These are phyloP conservation scores for Amiota communis DNA, from an alignment of 2,888 invertebrate species.

Conservation along the genomic window DNA sequence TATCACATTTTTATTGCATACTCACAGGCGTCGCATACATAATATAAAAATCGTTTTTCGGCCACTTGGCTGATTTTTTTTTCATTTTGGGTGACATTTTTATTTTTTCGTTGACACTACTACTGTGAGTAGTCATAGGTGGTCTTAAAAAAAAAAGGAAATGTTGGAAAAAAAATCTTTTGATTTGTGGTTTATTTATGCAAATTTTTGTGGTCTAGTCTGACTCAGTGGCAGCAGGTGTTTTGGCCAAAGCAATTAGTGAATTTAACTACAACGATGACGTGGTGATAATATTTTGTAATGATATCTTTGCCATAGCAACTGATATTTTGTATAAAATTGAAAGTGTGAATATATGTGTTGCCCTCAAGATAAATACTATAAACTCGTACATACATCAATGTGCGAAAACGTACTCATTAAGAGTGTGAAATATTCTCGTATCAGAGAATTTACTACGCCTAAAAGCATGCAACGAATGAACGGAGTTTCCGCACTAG, in stretches of 20 bases:
- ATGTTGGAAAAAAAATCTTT: constrained; percentile 21
- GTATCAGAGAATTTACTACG: neutral
- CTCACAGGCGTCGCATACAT: constrained; percentile 4
- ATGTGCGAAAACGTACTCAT: neutral
- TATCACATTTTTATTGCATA: neutral
- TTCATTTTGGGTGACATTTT: constrained; percentile 1
- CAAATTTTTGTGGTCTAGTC: constrained; percentile 63
- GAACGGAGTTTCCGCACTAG: constrained; percentile 3
- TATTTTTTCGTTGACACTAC: constrained; percentile 1
- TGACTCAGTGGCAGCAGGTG: constrained; percentile 57
- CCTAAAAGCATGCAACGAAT: constrained; percentile 10
- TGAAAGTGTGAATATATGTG: neutral
- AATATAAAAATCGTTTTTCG: neutral
- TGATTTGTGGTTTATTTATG: constrained; percentile 70
- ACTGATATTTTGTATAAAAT: neutral
- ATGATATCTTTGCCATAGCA: no score
- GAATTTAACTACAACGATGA: constrained; percentile 20
- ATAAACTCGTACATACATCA: neutral
- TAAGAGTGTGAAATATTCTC: neutral
- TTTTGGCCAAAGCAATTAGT: constrained; percentile 63
- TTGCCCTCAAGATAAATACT: neutral
- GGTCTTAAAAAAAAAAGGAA: no score
- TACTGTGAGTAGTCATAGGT: no score
- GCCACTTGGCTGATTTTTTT: no score
- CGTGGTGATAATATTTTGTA: neutral